A percentile compares a stretch with the other conserved stretches of the same genome.
These are phyloP conservation scores for Dromococcyx pavoninus DNA, from an alignment of 2,797 vertebrate species.

Conservation along the genomic window DNA sequence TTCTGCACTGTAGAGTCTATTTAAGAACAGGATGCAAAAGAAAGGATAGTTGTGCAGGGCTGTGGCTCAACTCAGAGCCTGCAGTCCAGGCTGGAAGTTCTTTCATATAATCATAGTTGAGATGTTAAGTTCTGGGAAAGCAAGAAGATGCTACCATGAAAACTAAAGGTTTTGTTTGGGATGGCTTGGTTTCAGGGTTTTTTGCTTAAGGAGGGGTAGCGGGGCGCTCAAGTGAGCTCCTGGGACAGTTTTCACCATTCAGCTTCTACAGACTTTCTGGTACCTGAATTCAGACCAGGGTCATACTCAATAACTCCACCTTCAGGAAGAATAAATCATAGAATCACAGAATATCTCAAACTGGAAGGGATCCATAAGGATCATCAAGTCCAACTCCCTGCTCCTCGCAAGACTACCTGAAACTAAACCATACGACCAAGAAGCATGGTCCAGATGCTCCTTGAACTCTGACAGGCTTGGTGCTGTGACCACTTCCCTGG, in stretches of 20 bases:
- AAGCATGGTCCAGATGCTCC: too few species aligned
- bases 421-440: too few species aligned
- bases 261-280: not conserved
- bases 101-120: not conserved
- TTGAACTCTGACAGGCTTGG: too few species aligned
- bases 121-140: not conserved
- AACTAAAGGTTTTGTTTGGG: not conserved
- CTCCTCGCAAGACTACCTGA: too few species aligned
- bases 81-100: accelerated
- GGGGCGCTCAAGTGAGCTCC: not conserved
- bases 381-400: too few species aligned
- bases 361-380: too few species aligned
- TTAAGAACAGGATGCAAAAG: not conserved
- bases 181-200: not conserved
- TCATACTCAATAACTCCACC: not conserved
- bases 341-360: too few species aligned
- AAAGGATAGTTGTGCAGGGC: not conserved
- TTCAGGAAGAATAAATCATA: not conserved
- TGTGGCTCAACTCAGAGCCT: not conserved
- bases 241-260: not conserved
- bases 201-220: not conserved
- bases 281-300: not conserved
- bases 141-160: not conserved
- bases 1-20: not conserved
- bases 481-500: too few species aligned